A percentile compares a stretch with the other conserved stretches of the same genome.
Conservation (phyloP, 1,140 invertebrate genomes). For the Penaeus indicus region DNA sequence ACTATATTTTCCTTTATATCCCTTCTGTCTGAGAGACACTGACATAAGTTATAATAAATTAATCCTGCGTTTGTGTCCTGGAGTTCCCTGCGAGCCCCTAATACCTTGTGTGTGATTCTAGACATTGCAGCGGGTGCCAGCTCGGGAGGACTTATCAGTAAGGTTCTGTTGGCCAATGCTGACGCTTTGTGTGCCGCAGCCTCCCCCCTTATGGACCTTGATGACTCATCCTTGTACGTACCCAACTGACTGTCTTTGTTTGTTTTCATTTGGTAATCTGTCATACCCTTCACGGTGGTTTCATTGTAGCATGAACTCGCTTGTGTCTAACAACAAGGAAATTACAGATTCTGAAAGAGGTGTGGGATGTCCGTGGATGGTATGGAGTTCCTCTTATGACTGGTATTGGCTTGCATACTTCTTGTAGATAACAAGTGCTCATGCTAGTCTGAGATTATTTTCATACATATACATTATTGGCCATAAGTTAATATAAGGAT, state of each 20-base stretch:
- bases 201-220: constrained; percentile 91
- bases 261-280: constrained; percentile 54
- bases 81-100: constrained; percentile 66
- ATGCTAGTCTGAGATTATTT: too few species aligned
- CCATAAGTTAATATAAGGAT: too few species aligned
- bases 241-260: constrained; percentile 26
- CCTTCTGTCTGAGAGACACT: too few species aligned
- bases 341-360: too few species aligned
- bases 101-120: constrained; percentile 1
- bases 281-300: constrained; percentile 24
- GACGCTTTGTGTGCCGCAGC: constrained; percentile 95
- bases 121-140: constrained; percentile 60
- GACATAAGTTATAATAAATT: too few species aligned
- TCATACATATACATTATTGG: too few species aligned
- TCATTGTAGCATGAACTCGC: neutral
- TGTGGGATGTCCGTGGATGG: too few species aligned
- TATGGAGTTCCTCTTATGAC: too few species aligned
- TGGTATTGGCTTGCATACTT: too few species aligned
- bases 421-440: too few species aligned
- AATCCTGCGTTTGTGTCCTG: constrained; percentile 73
- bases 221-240: constrained; percentile 84
- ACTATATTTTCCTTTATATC: too few species aligned
- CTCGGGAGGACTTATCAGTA: constrained; percentile 85
- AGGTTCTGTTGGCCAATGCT: constrained; percentile 94
- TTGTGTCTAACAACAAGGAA: neutral